Base-by-base conservation (phyloP, 2,113 vertebrate species). In the Anser cygnoides region DNA sequence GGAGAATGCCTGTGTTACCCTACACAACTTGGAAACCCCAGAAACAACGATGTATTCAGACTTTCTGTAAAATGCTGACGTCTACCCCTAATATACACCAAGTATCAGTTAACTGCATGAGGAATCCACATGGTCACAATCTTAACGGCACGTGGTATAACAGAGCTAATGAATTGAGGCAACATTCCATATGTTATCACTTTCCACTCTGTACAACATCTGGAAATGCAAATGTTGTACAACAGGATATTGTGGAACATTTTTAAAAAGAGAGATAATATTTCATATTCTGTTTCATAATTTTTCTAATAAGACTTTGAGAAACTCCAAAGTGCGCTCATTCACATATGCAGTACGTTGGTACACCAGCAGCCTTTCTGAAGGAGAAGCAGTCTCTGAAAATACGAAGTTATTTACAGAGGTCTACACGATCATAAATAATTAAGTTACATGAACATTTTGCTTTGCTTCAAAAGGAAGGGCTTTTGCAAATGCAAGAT, bases 121-220 rank as follows among this genome's bases (percentile, higher is more conserved):
- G 91, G 86, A 95, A 94, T 22, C 80, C 95, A 97, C 82, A 79
- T 73, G 90, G 92, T 92, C 95, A 95, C 41, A 58, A 83, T 50
- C 83, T 84, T 59, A 89, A 92, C 16, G 61, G 83, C 68, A 79
- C 73, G 73, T 0, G 1, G 87, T 67, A 93, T 55, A 95, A 70
- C 37, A 43, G 46, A 95, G 94, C 84, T 62, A 96, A 95, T 74
- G 97, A 97, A 90, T 7, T 75, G 91, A 92, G 96, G 91, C 76
- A 96, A 63, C 77, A 55, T 83, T 92, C 90, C 90, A 93, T 63
- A 71, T 86, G 96, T 86, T 97, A 97, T 90, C 97, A 94, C 93
- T 96, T 93, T 66, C 84, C 80, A 96, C 93, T 77, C 82, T 52
- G 29, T 0, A 0, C 70, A 96, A 94, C 92, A 97, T 88, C 95